A percentile compares a stretch with the other conserved stretches of the same genome.
Conservation (phyloP, 2,113 vertebrate species). For the Machaerirhynchus nigripectus region DNA sequence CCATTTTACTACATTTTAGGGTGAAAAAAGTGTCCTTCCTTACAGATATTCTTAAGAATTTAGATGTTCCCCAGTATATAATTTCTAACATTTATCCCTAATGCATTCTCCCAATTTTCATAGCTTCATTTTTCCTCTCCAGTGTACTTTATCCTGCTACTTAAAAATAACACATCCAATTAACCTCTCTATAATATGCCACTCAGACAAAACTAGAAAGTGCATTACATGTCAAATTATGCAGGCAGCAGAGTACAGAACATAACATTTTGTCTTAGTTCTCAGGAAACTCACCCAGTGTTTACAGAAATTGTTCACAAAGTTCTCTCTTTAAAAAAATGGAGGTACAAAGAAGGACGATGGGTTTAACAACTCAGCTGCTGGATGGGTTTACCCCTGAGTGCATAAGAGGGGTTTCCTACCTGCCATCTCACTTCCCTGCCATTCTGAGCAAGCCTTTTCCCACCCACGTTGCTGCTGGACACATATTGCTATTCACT, state of each 20-base stretch:
- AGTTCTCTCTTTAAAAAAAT: neutral
- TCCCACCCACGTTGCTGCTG: neutral
- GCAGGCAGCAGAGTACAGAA: constrained; percentile 40
- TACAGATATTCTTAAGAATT: neutral
- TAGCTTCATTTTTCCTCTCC: constrained; percentile 22
- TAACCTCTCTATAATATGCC: constrained; percentile 34
- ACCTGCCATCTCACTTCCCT: neutral
- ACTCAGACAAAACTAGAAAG: constrained; percentile 30
- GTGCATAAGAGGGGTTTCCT: neutral
- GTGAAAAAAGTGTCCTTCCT: neutral
- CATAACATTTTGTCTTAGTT: constrained; percentile 40
- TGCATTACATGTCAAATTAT: constrained; percentile 48
- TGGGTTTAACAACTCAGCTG: neutral
- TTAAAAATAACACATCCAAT: constrained; percentile 67
- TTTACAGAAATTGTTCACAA: neutral
- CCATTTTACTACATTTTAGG: neutral
- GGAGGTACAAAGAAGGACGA: neutral
- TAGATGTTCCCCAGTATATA: neutral
- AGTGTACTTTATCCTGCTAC: constrained; percentile 17
- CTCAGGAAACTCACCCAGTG: constrained; percentile 46
- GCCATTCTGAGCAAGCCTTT: neutral
- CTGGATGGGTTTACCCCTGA: neutral
- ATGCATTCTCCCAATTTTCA: constrained; percentile 38
- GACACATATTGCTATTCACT: neutral
- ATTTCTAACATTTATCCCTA: constrained; percentile 54